Evolutionary conservation across 2,113 vertebrate species (phyloP).

Genomic region (Nettapus auritus): DNA sequence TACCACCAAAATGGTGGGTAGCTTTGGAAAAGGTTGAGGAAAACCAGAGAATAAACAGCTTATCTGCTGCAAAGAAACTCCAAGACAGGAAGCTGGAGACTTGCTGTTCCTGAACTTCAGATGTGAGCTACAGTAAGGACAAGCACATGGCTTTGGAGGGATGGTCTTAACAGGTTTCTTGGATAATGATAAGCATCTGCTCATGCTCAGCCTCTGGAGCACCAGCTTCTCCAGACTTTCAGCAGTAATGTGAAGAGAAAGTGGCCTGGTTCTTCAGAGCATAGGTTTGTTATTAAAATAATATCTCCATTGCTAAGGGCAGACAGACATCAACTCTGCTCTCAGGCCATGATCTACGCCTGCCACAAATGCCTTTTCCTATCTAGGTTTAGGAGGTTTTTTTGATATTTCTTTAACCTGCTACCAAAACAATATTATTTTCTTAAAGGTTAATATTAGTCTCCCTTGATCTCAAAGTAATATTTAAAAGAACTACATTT

Average conservation of each 20-base stretch:
- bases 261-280: neutral
- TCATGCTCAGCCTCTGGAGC: neutral
- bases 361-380: neutral
- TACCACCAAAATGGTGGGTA: neutral
- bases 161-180: neutral
- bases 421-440: neutral
- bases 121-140: neutral
- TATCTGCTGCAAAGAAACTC: neutral
- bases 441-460: constrained; percentile 1
- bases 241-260: constrained; percentile 27
- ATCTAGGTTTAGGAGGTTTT: neutral
- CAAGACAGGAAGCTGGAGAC: neutral
- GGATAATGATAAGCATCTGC: neutral
- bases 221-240: neutral
- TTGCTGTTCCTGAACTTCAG: neutral
- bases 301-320: neutral
- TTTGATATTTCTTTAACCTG: neutral
- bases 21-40: neutral
- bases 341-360: neutral
- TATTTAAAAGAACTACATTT: constrained; percentile 2
- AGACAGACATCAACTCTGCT: neutral
- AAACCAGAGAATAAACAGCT: neutral
- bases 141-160: neutral
- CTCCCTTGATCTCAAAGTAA: constrained; percentile 38
- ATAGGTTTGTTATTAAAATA: constrained; percentile 4